A percentile compares a stretch with the other conserved stretches of the same genome.
These are phyloP conservation scores for Alcis repandata DNA, from an alignment of 2,888 invertebrate genomes.

Conservation along the genomic window DNA sequence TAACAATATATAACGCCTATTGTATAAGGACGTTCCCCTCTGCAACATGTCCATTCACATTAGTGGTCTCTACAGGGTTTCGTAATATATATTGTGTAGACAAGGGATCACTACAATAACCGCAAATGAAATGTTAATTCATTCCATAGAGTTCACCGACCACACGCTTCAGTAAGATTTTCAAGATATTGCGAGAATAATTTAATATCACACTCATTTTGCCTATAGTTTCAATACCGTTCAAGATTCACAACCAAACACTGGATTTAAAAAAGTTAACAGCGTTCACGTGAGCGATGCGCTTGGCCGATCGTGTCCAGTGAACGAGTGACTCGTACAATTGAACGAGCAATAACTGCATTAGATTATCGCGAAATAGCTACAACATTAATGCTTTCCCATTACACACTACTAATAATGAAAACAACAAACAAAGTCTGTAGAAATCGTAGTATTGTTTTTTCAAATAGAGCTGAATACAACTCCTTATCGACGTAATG, in stretches of 20 bases:
- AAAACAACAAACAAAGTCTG: background rate
- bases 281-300: slow-evolving; percentile 17
- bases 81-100: background rate
- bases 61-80: slow-evolving; percentile 7
- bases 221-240: background rate
- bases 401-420: background rate
- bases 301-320: slow-evolving; percentile 28
- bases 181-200: background rate
- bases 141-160: background rate
- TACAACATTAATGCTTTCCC: slow-evolving; percentile 11
- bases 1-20: slow-evolving; percentile 58
- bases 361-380: slow-evolving; percentile 20
- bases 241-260: slow-evolving; percentile 13
- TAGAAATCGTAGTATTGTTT: too few relatives aligned
- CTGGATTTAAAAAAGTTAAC: background rate
- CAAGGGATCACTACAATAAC: background rate
- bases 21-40: slow-evolving; percentile 51
- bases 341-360: slow-evolving; percentile 18
- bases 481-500: too few relatives aligned
- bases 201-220: background rate
- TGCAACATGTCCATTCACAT: slow-evolving; percentile 21
- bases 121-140: background rate
- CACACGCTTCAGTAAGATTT: background rate
- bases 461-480: too few relatives aligned
- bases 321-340: slow-evolving; percentile 20